Percentiles rank a stretch among this genome's conserved stretches.
Evolutionary conservation across 2,888 invertebrate species (phyloP).

Genomic region (Mystacides longicornis): DNA sequence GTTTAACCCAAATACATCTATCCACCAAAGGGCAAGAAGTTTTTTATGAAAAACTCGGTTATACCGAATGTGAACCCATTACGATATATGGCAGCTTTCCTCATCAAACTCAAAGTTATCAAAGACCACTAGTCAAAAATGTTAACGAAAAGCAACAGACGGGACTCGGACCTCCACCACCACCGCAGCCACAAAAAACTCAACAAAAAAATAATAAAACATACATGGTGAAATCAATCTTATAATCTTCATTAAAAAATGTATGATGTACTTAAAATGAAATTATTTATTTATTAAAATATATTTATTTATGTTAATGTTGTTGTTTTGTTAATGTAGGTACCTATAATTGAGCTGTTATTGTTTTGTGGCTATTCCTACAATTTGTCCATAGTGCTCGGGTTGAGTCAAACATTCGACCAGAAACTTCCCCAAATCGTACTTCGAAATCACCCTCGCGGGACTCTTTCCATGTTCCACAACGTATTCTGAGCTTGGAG

Average conservation of each 20-base stretch:
- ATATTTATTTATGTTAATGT: slow-evolving; percentile 10
- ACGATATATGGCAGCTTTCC: slow-evolving; percentile 55
- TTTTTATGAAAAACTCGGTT: slow-evolving; percentile 70
- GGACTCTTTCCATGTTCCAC: slow-evolving; percentile 58
- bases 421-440: slow-evolving; percentile 69
- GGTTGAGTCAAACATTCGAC: slow-evolving; percentile 62
- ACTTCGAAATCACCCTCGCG: slow-evolving; percentile 64
- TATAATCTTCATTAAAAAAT: neutral
- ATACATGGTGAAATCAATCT: too few species aligned
- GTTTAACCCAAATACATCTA: slow-evolving; percentile 58
- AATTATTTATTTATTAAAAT: slow-evolving; percentile 2
- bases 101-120: slow-evolving; percentile 14
- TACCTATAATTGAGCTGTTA: too few species aligned
- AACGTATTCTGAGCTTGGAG: slow-evolving; percentile 54
- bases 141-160: too few species aligned
- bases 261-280: neutral
- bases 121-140: neutral
- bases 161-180: slow-evolving; percentile 37
- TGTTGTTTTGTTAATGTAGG: neutral
- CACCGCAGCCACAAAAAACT: slow-evolving; percentile 29
- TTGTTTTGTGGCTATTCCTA: slow-evolving; percentile 53
- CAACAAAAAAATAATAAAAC: slow-evolving; percentile 31
- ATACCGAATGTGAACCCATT: slow-evolving; percentile 58
- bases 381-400: slow-evolving; percentile 59
- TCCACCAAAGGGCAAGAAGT: slow-evolving; percentile 67